phyloP scores from a whole-genome alignment of 35 echinoderm and acorn worm species.

The Hemicentrotus pulcherrimus region DNA sequence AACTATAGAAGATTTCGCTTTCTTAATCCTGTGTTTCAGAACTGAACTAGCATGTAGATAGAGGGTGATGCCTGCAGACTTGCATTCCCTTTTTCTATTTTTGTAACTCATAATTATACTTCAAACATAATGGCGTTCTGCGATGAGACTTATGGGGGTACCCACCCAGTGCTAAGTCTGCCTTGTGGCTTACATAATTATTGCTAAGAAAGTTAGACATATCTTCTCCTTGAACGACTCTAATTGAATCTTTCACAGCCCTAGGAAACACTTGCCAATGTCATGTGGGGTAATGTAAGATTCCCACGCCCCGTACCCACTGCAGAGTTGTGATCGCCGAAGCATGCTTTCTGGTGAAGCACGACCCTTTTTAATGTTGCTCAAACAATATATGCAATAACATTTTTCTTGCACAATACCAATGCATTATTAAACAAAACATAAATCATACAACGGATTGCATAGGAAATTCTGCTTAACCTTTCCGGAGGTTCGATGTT shows the following conservation, averaged over 20 bases:
- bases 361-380: not conserved
- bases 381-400: no score
- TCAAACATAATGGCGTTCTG: not conserved
- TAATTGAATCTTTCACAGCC: conserved; percentile 5
- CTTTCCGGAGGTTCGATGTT: no score
- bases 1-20: not conserved
- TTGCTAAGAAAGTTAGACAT: not conserved
- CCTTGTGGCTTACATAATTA: not conserved
- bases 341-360: not conserved
- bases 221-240: not conserved
- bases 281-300: not conserved
- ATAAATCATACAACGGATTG: no score
- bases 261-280: not conserved
- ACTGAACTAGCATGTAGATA: not conserved
- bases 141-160: not conserved
- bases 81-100: not conserved
- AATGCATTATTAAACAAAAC: no score
- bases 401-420: no score
- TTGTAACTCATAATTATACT: not conserved
- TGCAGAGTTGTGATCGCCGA: not conserved
- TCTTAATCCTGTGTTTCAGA: not conserved
- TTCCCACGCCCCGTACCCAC: not conserved
- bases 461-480: no score
- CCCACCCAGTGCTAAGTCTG: not conserved
- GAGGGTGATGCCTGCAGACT: not conserved